These are phyloP conservation scores for Sandelia bainsii DNA, from an alignment of 2,797 vertebrate genomes.

Conservation along the genomic window DNA sequence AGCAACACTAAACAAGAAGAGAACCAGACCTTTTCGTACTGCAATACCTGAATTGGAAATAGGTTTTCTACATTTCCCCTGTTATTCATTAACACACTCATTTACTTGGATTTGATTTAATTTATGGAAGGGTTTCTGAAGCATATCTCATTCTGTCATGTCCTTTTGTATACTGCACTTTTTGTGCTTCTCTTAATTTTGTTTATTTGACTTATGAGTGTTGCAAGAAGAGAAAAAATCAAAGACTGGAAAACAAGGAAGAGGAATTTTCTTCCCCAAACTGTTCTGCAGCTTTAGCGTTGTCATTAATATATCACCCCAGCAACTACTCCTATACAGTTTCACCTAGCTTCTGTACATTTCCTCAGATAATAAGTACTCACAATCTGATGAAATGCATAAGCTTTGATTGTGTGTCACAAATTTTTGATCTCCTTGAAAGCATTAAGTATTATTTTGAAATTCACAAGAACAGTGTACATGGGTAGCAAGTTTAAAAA, in stretches of 20 bases:
- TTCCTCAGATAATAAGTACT: neutral
- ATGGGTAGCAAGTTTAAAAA: neutral
- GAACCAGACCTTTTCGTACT: slow-evolving; percentile 53
- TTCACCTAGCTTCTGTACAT: neutral
- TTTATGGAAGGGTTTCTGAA: slow-evolving; percentile 39
- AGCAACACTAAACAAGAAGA: slow-evolving; percentile 52
- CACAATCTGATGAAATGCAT: neutral
- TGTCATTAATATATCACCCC: slow-evolving; percentile 10
- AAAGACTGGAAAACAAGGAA: neutral
- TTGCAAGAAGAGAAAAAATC: slow-evolving; percentile 1
- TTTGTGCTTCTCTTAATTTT: slow-evolving; percentile 12
- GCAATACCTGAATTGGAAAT: slow-evolving; percentile 54
- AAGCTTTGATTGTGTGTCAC: neutral
- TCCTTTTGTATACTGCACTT: neutral
- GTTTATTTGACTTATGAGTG: slow-evolving; percentile 28
- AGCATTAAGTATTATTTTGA: neutral
- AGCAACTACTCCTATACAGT: slow-evolving; percentile 11
- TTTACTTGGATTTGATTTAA: slow-evolving; percentile 52
- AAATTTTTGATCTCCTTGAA: neutral
- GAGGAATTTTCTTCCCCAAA: neutral
- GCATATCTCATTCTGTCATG: slow-evolving; percentile 5
- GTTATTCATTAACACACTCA: slow-evolving; percentile 53
- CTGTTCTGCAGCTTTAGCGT: neutral
- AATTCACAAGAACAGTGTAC: neutral
- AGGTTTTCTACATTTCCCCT: slow-evolving; percentile 32